Conservation (phyloP, 2,113 vertebrate genomes). For the Coreoperca whiteheadi region DNA sequence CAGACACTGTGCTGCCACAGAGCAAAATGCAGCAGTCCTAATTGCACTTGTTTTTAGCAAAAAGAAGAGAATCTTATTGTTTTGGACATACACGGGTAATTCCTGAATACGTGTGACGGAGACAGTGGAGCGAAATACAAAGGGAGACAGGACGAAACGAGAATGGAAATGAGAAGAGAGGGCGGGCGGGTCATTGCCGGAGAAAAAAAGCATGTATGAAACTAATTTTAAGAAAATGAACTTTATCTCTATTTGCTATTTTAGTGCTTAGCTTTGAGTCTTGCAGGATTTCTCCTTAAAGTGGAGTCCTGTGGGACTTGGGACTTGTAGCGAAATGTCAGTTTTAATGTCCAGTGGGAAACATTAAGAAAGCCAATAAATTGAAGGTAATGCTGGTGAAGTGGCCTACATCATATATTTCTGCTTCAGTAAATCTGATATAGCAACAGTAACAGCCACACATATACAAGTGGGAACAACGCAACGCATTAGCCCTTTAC, state of each 20-base stretch:
- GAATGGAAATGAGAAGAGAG: constrained; percentile 26
- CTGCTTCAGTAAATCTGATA: constrained; percentile 26
- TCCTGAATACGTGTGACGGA: constrained; percentile 55
- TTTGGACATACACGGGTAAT: constrained; percentile 53
- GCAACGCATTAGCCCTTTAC: neutral
- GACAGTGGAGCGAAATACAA: constrained; percentile 36
- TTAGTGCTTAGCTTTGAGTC: constrained; percentile 21
- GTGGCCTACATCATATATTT: constrained; percentile 19
- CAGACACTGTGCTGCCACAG: constrained; percentile 50
- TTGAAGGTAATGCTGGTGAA: constrained; percentile 27
- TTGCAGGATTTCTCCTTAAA: constrained; percentile 24
- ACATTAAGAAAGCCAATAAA: constrained; percentile 41
- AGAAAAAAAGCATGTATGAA: constrained; percentile 39
- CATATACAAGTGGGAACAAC: constrained; percentile 14
- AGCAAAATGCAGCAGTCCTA: constrained; percentile 58
- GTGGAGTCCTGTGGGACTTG: neutral
- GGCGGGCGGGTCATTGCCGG: constrained; percentile 6
- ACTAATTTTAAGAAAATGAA: constrained; percentile 49
- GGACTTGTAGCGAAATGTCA: constrained; percentile 24
- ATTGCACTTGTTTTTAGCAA: constrained; percentile 55
- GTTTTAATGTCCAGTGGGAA: constrained; percentile 20
- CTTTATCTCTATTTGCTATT: constrained; percentile 37
- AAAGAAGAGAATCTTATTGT: constrained; percentile 50
- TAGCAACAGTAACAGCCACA: constrained; percentile 27
- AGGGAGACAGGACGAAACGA: neutral